Conservation (phyloP, 1,140 invertebrate species). For the Aphelinus atriplicis region DNA sequence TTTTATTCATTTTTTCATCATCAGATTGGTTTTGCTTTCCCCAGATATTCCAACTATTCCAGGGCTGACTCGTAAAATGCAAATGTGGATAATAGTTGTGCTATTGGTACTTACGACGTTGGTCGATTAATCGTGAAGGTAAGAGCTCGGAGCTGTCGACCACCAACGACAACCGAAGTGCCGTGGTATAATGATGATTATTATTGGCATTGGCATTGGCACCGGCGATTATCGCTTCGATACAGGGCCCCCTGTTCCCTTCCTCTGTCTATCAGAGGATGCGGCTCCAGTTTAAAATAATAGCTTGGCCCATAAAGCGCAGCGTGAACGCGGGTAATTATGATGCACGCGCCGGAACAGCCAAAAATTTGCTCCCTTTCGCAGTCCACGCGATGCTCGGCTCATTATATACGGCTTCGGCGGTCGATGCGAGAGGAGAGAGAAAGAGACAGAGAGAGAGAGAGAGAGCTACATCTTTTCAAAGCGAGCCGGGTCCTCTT, state of each 20-base stretch:
- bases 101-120: conserved; percentile 47
- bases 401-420: conserved; percentile 16
- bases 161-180: conserved; percentile 24
- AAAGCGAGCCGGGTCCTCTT: conserved; percentile 10
- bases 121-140: conserved; percentile 57
- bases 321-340: conserved; percentile 21
- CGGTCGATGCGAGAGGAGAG: no score
- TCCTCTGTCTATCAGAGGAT: conserved; percentile 23
- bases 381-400: neutral
- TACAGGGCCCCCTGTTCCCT: conserved; percentile 23
- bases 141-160: conserved; percentile 39
- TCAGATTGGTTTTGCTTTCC: no score
- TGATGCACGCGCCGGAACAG: conserved; percentile 19
- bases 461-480: neutral
- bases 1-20: no score
- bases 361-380: conserved; percentile 13
- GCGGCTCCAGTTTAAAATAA: conserved; percentile 32
- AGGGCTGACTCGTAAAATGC: conserved; percentile 58
- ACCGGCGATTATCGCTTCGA: conserved; percentile 40
- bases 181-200: conserved; percentile 45
- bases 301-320: conserved; percentile 10
- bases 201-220: conserved; percentile 48
- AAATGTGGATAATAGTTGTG: conserved; percentile 53
- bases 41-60: no score
- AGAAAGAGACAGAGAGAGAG: neutral